phyloP scores from a whole-genome alignment of 2,888 invertebrate genomes.

The Baccha elongata region DNA sequence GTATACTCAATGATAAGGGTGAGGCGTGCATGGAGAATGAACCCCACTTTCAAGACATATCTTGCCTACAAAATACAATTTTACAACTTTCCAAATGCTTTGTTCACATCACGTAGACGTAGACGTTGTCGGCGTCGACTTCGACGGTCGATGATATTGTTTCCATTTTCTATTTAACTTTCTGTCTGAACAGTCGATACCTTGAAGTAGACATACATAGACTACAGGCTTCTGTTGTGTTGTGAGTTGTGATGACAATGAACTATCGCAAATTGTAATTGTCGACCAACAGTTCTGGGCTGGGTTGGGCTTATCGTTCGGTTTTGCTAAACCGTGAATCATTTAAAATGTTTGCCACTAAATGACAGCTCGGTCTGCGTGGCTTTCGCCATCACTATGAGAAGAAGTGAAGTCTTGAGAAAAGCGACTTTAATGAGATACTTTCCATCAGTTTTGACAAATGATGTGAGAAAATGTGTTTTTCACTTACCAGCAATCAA shows the following conservation, averaged over 20 bases:
- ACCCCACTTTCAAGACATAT: not conserved
- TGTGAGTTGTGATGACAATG: too few relatives aligned
- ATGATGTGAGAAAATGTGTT: constrained; percentile 44
- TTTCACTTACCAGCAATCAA: not conserved
- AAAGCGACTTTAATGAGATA: constrained; percentile 48
- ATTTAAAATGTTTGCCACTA: not conserved
- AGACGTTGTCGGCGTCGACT: not conserved
- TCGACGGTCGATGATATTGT: not conserved
- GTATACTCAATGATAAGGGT: not conserved
- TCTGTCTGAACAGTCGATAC: not conserved
- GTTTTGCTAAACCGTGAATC: not conserved
- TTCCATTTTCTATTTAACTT: constrained; percentile 10
- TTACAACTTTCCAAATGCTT: constrained; percentile 8
- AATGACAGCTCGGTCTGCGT: not conserved
- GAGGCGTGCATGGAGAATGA: not conserved
- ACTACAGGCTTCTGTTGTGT: constrained; percentile 2
- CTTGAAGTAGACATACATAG: not conserved
- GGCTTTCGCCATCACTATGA: not conserved
- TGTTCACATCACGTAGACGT: constrained; percentile 21
- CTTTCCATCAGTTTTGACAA: constrained; percentile 34
- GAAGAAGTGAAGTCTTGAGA: not conserved
- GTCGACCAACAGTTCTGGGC: not conserved
- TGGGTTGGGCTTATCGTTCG: too few relatives aligned
- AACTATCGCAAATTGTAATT: constrained; percentile 9
- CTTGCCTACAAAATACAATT: not conserved